These are phyloP conservation scores for Lepidocyrtoides sp. DNA, from an alignment of 2,888 invertebrate genomes.

Conservation along the genomic window DNA sequence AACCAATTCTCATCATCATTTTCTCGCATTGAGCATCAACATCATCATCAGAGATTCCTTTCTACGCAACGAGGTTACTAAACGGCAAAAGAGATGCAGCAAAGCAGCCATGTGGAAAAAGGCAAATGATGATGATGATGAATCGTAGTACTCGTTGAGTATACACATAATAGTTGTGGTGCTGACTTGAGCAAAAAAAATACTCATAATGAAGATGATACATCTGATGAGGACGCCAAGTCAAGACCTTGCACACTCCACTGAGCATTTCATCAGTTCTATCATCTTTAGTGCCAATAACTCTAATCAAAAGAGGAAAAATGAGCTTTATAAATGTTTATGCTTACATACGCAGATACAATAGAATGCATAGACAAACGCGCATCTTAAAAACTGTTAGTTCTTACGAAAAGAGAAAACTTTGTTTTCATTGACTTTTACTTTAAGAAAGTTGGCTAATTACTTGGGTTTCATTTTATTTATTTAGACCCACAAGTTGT, in stretches of 20 bases:
- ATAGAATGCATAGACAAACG: too few species aligned
- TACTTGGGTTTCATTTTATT: background rate
- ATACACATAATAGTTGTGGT: background rate
- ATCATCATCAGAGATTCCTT: background rate
- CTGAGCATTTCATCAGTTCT: slow-evolving; percentile 72
- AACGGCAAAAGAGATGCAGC: slow-evolving; percentile 20
- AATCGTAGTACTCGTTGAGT: slow-evolving; percentile 19
- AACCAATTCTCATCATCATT: background rate
- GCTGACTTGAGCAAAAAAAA: slow-evolving; percentile 13
- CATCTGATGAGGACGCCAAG: slow-evolving; percentile 39
- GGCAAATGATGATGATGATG: background rate
- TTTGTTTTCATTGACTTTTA: background rate
- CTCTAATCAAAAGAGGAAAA: too few species aligned
- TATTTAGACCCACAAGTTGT: background rate
- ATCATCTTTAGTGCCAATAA: background rate
- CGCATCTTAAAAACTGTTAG: too few species aligned
- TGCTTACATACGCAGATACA: too few species aligned
- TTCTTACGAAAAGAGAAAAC: background rate
- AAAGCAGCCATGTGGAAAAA: slow-evolving; percentile 28
- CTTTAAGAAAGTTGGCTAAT: background rate
- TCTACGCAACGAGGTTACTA: slow-evolving; percentile 7
- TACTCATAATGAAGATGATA: background rate
- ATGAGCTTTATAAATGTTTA: too few species aligned
- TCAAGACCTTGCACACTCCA: slow-evolving; percentile 71
- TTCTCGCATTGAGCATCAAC: background rate